Evolutionary conservation across 2,888 invertebrate genomes (phyloP).

Genomic region (Lochmaea capreae): DNA sequence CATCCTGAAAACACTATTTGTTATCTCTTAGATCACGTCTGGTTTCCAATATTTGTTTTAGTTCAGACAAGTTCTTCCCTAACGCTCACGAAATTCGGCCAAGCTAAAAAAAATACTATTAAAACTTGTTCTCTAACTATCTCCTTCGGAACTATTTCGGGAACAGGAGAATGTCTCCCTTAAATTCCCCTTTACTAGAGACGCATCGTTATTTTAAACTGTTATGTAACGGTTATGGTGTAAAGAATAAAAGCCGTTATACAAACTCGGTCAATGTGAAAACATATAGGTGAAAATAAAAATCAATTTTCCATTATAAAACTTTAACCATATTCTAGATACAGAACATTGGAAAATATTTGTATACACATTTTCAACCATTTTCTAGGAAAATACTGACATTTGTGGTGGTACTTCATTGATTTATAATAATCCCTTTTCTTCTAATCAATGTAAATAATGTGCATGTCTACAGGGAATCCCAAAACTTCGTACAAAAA

Average conservation of each 20-base stretch:
- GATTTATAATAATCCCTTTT: too few relatives aligned
- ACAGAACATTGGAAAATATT: too few relatives aligned
- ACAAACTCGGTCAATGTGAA: background rate
- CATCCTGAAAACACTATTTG: constrained; percentile 26
- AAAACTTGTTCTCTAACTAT: constrained; percentile 25
- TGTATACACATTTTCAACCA: too few relatives aligned
- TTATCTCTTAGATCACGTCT: constrained; percentile 26
- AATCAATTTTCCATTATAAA: background rate
- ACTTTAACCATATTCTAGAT: background rate
- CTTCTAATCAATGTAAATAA: too few relatives aligned
- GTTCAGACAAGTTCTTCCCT: constrained; percentile 29
- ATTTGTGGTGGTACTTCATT: too few relatives aligned
- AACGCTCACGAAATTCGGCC: constrained; percentile 30
- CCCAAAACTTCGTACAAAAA: too few relatives aligned
- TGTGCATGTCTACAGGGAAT: too few relatives aligned
- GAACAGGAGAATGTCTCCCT: constrained; percentile 17
- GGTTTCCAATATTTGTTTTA: constrained; percentile 32
- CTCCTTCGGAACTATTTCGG: constrained; percentile 38
- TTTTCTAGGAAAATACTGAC: too few relatives aligned
- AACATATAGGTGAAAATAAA: background rate
- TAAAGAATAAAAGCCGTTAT: background rate
- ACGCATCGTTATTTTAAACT: background rate
- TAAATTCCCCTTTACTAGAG: background rate
- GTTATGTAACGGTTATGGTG: constrained; percentile 1
- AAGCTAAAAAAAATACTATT: constrained; percentile 23